Percentiles rank a stretch among this genome's conserved stretches.
These are phyloP conservation scores for Drosophila basisetae DNA, from an alignment of 2,888 invertebrate genomes.

Conservation along the genomic window DNA sequence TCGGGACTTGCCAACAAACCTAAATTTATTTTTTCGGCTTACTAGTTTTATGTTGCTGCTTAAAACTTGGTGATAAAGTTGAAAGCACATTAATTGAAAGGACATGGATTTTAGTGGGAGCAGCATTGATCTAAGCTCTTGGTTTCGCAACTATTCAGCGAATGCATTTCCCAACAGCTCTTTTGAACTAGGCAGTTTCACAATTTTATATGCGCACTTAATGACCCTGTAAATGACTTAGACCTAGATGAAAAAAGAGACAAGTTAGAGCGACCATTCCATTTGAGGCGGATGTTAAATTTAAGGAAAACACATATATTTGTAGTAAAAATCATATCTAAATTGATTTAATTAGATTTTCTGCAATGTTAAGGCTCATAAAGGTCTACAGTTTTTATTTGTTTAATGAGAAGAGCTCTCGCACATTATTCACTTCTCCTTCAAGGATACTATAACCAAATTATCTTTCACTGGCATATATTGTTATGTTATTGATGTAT, in stretches of 20 bases:
- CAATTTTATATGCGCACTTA: slow-evolving; percentile 13
- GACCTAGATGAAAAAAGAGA: slow-evolving; percentile 2
- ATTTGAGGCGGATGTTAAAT: neutral
- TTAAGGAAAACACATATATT: neutral
- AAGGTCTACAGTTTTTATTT: neutral
- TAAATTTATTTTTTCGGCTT: slow-evolving; percentile 51
- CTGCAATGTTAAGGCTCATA: neutral
- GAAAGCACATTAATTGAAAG: slow-evolving; percentile 62
- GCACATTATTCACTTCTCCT: neutral
- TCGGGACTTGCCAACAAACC: slow-evolving; percentile 31
- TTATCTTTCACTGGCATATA: neutral
- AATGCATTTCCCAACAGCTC: slow-evolving; percentile 17
- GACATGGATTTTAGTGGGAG: slow-evolving; percentile 42
- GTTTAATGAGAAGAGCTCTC: neutral
- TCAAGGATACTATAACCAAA: neutral
- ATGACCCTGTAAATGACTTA: neutral
- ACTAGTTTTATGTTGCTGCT: slow-evolving; percentile 43
- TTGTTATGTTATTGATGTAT: neutral
- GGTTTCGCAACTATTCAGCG: slow-evolving; percentile 14
- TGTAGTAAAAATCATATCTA: neutral
- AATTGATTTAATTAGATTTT: neutral
- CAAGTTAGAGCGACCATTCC: neutral
- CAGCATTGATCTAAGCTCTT: slow-evolving; percentile 23
- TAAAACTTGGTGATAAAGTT: slow-evolving; percentile 54
- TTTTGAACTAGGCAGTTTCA: neutral